Evolutionary conservation across 2,113 vertebrate genomes (phyloP).

Genomic region (Sylvilagus bachmani): DNA sequence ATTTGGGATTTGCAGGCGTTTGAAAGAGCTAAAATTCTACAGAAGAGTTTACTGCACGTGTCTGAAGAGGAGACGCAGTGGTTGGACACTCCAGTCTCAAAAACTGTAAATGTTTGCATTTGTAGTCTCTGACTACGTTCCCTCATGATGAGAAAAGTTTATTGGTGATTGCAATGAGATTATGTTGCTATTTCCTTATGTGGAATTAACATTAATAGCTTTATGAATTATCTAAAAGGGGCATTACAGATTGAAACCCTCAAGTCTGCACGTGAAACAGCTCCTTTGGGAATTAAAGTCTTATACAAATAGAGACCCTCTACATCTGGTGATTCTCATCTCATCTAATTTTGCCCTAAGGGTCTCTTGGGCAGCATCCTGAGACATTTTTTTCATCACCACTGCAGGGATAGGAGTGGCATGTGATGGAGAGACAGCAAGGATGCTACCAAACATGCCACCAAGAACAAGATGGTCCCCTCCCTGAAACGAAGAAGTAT

Average conservation of each 20-base stretch:
- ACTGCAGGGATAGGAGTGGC: neutral
- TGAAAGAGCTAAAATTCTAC: conserved; percentile 12
- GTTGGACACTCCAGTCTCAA: neutral
- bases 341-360: neutral
- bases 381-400: neutral
- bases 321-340: neutral
- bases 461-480: neutral
- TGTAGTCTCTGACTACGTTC: neutral
- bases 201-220: conserved; percentile 31
- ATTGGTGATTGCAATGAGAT: conserved; percentile 46
- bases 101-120: conserved; percentile 46
- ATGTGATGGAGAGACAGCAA: neutral
- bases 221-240: conserved; percentile 36
- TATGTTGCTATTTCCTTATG: conserved; percentile 40
- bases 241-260: conserved; percentile 1
- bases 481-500: neutral
- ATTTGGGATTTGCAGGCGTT: conserved; percentile 25
- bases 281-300: conserved; percentile 30
- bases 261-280: neutral
- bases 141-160: neutral
- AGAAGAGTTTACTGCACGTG: neutral
- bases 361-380: neutral
- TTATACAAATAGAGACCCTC: neutral
- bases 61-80: conserved; percentile 43
- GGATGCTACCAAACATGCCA: neutral